A percentile compares a stretch with the other conserved stretches of the same genome.
These are phyloP conservation scores for Galeruca laticollis DNA, from an alignment of 2,888 invertebrate genomes.

Conservation along the genomic window DNA sequence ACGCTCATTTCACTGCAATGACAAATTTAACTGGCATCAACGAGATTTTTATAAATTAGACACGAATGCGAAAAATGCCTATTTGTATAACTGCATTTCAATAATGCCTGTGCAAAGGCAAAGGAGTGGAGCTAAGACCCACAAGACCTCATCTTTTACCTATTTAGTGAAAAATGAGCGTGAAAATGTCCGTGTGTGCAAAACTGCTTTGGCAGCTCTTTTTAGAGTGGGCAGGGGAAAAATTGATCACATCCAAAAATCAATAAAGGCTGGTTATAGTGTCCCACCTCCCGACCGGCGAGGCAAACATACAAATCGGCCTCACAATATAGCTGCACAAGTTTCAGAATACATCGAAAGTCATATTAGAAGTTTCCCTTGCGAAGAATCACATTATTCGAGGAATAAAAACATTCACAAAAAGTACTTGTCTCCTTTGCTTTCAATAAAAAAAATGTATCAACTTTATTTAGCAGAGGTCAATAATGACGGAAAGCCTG, in stretches of 20 bases:
- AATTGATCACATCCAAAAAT: slow-evolving; percentile 31
- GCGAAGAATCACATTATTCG: slow-evolving; percentile 38
- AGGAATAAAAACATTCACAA: slow-evolving; percentile 37
- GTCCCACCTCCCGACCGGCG: slow-evolving; percentile 29
- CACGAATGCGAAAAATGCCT: too few species aligned
- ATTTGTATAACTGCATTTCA: too few species aligned
- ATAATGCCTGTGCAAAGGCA: too few species aligned
- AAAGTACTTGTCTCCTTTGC: slow-evolving; percentile 37
- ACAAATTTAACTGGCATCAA: too few species aligned
- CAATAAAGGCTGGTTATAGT: slow-evolving; percentile 13
- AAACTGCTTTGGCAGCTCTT: slow-evolving; percentile 21
- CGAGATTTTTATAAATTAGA: too few species aligned
- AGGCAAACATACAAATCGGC: slow-evolving; percentile 28
- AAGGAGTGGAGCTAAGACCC: too few species aligned
- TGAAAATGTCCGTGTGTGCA: slow-evolving; percentile 21
- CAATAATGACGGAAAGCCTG: slow-evolving; percentile 21
- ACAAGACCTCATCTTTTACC: slow-evolving; percentile 17
- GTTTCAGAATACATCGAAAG: slow-evolving; percentile 16
- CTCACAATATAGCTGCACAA: slow-evolving; percentile 29
- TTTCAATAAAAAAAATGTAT: slow-evolving; percentile 34
- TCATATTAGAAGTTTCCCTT: slow-evolving; percentile 31
- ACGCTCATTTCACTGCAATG: too few species aligned
- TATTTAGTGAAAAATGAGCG: slow-evolving; percentile 3
- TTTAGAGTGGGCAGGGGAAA: slow-evolving; percentile 27
- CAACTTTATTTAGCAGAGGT: slow-evolving; percentile 30